Evolutionary conservation across 1,140 invertebrate species (phyloP).

Genomic region (Macrostomum lignano): DNA sequence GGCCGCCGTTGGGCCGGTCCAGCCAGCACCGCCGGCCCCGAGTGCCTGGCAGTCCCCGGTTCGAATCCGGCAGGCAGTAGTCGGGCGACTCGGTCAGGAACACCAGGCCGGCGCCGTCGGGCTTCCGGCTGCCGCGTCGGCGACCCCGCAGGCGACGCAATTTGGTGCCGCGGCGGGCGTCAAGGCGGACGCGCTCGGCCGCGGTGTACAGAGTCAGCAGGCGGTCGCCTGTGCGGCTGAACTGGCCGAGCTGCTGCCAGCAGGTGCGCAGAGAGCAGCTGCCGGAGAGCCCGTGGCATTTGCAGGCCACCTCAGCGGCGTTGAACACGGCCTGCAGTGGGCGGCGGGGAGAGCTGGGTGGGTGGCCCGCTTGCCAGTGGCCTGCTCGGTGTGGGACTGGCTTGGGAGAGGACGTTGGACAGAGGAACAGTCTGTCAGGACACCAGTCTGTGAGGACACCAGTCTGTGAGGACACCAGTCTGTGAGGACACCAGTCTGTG

Average conservation of each 20-base stretch:
- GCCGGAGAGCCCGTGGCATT: constrained; percentile 79
- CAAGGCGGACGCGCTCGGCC: constrained; percentile 43
- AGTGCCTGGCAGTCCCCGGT: constrained; percentile 52
- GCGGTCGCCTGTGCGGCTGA: constrained; percentile 48
- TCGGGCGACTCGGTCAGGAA: constrained; percentile 63
- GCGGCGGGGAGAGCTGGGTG: too few relatives aligned
- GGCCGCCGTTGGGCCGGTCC: too few relatives aligned
- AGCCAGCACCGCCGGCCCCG: too few relatives aligned
- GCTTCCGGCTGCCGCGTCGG: constrained; percentile 25
- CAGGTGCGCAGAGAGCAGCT: constrained; percentile 75
- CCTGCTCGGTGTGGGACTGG: too few relatives aligned
- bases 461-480: too few relatives aligned
- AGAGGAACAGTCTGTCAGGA: too few relatives aligned
- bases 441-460: too few relatives aligned
- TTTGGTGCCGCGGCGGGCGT: constrained; percentile 34
- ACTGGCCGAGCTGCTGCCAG: constrained; percentile 60
- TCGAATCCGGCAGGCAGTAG: constrained; percentile 46
- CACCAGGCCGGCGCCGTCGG: constrained; percentile 39
- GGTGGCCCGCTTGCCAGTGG: too few relatives aligned
- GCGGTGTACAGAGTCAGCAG: constrained; percentile 50
- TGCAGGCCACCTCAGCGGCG: constrained; percentile 45
- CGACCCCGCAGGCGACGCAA: constrained; percentile 34
- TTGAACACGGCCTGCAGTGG: constrained; percentile 72
- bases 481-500: too few relatives aligned
- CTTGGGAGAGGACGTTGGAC: too few relatives aligned